phyloP scores from a whole-genome alignment of 92 coral and sea anemone genomes.

The Epizoanthus fatuus region DNA sequence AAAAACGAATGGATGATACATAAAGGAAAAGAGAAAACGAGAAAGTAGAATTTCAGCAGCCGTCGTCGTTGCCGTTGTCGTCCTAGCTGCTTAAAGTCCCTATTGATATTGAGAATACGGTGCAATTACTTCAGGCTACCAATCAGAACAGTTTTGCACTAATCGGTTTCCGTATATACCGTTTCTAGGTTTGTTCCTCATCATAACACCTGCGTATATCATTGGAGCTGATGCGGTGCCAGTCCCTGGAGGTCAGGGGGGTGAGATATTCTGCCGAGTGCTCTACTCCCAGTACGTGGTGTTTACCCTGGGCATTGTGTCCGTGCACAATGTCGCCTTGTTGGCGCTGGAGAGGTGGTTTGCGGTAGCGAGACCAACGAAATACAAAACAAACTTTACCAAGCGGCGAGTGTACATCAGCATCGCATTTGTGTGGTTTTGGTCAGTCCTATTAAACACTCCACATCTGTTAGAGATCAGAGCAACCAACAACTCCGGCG shows the following conservation, averaged over 20 bases:
- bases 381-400: slow-evolving; percentile 69
- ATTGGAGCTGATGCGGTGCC: slow-evolving; percentile 79
- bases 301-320: slow-evolving; percentile 86
- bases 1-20: no score
- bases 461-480: slow-evolving; percentile 51
- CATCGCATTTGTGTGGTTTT: slow-evolving; percentile 42
- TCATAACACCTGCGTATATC: slow-evolving; percentile 79
- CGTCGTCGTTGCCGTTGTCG: no score
- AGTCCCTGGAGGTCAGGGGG: slow-evolving; percentile 84
- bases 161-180: not conserved
- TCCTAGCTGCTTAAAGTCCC: no score
- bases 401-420: slow-evolving; percentile 52
- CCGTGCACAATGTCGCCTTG: slow-evolving; percentile 82
- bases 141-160: no score
- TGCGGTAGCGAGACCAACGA: slow-evolving; percentile 75
- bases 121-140: no score
- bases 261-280: slow-evolving; percentile 89
- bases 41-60: no score
- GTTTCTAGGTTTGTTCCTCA: slow-evolving; percentile 73
- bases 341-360: slow-evolving; percentile 87
- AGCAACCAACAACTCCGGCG: not conserved
- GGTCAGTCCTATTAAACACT: slow-evolving; percentile 23
- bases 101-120: no score
- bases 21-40: no score
- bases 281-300: slow-evolving; percentile 82